Conservation (phyloP, 1,140 invertebrate genomes). For the Drosophila equinoxialis region DNA sequence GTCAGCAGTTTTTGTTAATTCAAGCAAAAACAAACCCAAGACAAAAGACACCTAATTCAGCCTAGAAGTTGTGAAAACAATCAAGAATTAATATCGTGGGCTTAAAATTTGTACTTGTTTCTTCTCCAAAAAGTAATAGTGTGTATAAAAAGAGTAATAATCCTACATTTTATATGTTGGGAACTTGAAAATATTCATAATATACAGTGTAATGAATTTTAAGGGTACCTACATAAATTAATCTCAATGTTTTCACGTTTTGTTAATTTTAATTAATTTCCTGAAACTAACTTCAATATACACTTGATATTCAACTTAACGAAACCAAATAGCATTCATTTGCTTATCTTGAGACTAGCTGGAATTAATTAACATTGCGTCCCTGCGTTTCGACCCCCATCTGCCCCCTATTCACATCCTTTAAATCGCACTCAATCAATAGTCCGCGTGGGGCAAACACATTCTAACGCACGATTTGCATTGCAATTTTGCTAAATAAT, state of each 20-base stretch:
- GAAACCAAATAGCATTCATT: slow-evolving; percentile 3
- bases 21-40: background rate
- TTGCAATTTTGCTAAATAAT: slow-evolving; percentile 43
- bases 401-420: background rate
- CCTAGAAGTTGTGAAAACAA: too few species aligned
- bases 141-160: too few species aligned
- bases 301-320: background rate
- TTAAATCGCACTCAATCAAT: background rate
- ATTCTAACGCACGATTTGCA: slow-evolving; percentile 49
- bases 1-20: background rate
- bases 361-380: background rate
- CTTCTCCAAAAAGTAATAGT: too few species aligned
- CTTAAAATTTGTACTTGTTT: too few species aligned
- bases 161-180: too few species aligned
- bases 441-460: slow-evolving; percentile 1
- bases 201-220: too few species aligned
- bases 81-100: too few species aligned
- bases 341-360: slow-evolving; percentile 8
- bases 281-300: background rate
- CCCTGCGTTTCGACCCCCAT: background rate
- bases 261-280: background rate
- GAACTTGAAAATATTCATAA: too few species aligned
- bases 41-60: too few species aligned
- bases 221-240: too few species aligned
- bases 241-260: too few species aligned